These are phyloP conservation scores for Rhyzopertha dominica DNA, from an alignment of 1,140 invertebrate genomes.

Conservation along the genomic window DNA sequence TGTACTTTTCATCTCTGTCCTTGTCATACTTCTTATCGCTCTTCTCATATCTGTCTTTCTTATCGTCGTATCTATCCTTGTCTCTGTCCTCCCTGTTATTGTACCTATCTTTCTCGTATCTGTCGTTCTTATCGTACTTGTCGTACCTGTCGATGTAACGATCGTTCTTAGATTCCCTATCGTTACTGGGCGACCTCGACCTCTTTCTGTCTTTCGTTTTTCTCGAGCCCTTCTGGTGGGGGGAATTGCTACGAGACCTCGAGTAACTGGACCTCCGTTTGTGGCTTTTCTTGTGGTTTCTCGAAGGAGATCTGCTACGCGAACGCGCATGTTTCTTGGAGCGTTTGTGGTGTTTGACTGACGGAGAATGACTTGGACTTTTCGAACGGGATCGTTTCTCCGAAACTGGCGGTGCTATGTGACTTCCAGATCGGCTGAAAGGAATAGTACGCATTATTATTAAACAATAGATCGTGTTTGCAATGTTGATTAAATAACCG, in stretches of 20 bases:
- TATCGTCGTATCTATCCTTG: conserved; percentile 28
- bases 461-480: no score
- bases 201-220: conserved; percentile 31
- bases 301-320: conserved; percentile 46
- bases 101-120: conserved; percentile 32
- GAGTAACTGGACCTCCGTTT: conserved; percentile 51
- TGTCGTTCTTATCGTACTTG: conserved; percentile 29
- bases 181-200: conserved; percentile 34
- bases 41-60: conserved; percentile 24
- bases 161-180: conserved; percentile 38
- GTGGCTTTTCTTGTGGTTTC: conserved; percentile 47
- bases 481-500: no score
- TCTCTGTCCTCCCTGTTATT: conserved; percentile 22
- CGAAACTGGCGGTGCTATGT: conserved; percentile 37
- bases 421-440: conserved; percentile 45
- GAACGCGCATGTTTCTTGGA: conserved; percentile 48
- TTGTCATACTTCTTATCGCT: conserved; percentile 26
- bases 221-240: conserved; percentile 28
- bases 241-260: conserved; percentile 48
- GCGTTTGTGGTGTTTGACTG: conserved; percentile 41
- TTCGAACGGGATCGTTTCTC: conserved; percentile 44
- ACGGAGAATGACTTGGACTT: conserved; percentile 48
- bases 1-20: conserved; percentile 28
- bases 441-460: no score
- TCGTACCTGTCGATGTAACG: conserved; percentile 41